phyloP scores from a whole-genome alignment of 2,113 vertebrate species.

The Laticauda colubrina region DNA sequence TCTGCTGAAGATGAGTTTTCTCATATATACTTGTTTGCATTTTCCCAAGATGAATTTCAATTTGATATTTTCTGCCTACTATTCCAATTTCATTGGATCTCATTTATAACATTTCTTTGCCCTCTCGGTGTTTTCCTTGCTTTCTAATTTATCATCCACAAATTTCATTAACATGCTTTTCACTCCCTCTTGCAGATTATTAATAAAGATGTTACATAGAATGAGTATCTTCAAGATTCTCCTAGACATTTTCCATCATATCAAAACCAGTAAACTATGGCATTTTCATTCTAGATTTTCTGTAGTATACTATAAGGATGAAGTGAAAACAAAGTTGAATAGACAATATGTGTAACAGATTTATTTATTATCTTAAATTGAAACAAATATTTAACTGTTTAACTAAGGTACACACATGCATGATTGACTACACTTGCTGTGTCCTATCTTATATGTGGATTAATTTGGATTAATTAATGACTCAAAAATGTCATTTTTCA shows the following conservation, averaged over 20 bases:
- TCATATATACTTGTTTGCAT: slow-evolving; percentile 47
- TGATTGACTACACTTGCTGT: not conserved
- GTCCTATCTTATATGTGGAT: not conserved
- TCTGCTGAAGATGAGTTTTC: slow-evolving; percentile 39
- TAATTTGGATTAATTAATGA: not conserved
- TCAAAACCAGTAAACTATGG: slow-evolving; percentile 38
- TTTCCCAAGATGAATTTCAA: slow-evolving; percentile 49
- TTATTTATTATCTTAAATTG: not conserved
- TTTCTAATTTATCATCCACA: slow-evolving; percentile 65
- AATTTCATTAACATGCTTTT: slow-evolving; percentile 62
- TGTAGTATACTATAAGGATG: slow-evolving; percentile 16
- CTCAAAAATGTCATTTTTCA: not conserved
- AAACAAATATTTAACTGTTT: not conserved
- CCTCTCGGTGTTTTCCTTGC: slow-evolving; percentile 51
- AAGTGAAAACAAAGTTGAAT: slow-evolving; percentile 34
- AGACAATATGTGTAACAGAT: not conserved
- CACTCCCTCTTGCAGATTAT: slow-evolving; percentile 48
- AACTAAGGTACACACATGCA: not conserved
- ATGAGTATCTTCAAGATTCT: slow-evolving; percentile 47
- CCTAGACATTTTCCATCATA: slow-evolving; percentile 47
- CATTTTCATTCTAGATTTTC: slow-evolving; percentile 24
- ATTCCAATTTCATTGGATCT: slow-evolving; percentile 47
- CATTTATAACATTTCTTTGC: slow-evolving; percentile 52
- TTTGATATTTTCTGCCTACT: slow-evolving; percentile 56
- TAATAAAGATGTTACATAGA: slow-evolving; percentile 59